Percentiles rank a stretch among this genome's conserved stretches.
Conservation (phyloP, 1,140 invertebrate species). For the Aphelinus atriplicis region DNA sequence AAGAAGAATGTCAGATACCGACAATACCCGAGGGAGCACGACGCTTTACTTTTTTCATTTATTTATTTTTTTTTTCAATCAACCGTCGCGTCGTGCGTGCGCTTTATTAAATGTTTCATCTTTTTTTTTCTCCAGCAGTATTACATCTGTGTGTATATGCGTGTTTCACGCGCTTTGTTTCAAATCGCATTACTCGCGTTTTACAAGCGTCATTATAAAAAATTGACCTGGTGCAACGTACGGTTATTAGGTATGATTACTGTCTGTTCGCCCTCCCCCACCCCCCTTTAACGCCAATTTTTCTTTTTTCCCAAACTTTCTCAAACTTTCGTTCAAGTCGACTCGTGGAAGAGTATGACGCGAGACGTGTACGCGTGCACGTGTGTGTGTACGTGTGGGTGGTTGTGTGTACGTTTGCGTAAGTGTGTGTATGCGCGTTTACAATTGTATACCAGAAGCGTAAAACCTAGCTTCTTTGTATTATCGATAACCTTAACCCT, state of each 20-base stretch:
- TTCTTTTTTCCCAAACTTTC: no score
- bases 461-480: no score
- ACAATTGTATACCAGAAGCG: no score
- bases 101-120: constrained; percentile 27
- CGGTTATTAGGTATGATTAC: constrained; percentile 31
- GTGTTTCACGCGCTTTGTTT: neutral
- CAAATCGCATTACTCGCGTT: constrained; percentile 33
- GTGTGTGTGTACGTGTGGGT: constrained; percentile 10
- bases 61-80: constrained; percentile 11
- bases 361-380: neutral
- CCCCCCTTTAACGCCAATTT: no score
- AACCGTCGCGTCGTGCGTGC: constrained; percentile 20
- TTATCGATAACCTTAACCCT: no score
- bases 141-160: constrained; percentile 6
- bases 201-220: constrained; percentile 43
- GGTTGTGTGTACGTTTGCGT: no score
- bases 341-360: neutral
- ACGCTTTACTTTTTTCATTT: constrained; percentile 35
- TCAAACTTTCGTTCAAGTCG: no score
- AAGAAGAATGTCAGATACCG: constrained; percentile 53
- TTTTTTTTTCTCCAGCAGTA: neutral
- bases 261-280: no score
- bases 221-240: constrained; percentile 49
- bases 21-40: constrained; percentile 46
- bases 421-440: no score